Evolutionary conservation across 1,140 invertebrate genomes (phyloP), one percentile per base, ranked within the genome.

Genomic region (Drosophila pruinosa): DNA sequence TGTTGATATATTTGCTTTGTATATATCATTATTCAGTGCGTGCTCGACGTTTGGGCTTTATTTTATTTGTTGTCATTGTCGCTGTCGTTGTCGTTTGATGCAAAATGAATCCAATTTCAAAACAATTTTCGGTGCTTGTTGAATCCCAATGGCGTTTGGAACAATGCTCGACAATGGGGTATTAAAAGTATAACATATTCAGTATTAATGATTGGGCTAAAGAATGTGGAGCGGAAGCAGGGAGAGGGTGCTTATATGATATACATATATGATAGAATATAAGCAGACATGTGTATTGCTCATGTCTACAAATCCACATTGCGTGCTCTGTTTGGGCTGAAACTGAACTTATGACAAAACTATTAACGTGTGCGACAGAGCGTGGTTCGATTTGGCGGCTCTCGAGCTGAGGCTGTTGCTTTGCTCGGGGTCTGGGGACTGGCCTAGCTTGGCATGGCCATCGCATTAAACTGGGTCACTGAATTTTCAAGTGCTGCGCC

Each of bases 401-500:
- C 38, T 34, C n/a, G n/a, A 19, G n/a, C n/a, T 12, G 14, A 22
- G 10, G 21, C n/a, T 47, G 19, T n/a, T 8, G 7, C 14, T 21
- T 19, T 41, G 38, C 12, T 17, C 8, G 38, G 22, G 22, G n/a
- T 6, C 26, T 31, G 26, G 38, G 6, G 12, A 4, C 10, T 2
- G 34, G 34, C n/a, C n/a, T n/a, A n/a, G 45, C 22, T 38, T 12
- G 12, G n/a, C 15, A 10, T 41, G 15, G 54, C 6, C 31, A 39
- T n/a, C 10, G 67, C 24, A 34, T 41, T 68, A 58, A 86, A 86
- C 81, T 86, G 82, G 81, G 81, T 86, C 81, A 86, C 82, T 81
- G 81, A 77, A 85, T 85, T 85, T 85, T 86, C 68, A 81, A 81
- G 64, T 74, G 74, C 81, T 86, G 81, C 81, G 72, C 81, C 81